Percentiles rank a stretch among this genome's conserved stretches.
phyloP scores from a whole-genome alignment of 2,797 vertebrate species.

The Anguilla pacifica region DNA sequence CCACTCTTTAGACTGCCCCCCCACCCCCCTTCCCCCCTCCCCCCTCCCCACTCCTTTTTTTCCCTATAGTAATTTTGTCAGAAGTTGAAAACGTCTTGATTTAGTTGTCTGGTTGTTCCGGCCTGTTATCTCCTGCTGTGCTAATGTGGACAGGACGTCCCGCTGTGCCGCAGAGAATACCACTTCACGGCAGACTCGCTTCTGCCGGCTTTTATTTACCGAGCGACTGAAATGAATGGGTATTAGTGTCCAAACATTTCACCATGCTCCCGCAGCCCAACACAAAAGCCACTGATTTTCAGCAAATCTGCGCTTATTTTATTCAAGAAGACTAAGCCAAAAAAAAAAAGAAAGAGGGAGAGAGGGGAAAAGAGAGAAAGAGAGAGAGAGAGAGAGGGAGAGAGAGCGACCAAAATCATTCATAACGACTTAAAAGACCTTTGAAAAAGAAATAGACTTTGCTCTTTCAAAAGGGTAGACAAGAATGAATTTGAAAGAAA shows the following conservation, averaged over 20 bases:
- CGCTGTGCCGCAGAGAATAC: conserved; percentile 99
- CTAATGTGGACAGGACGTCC: conserved; percentile 89
- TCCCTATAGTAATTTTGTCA: conserved; percentile 95
- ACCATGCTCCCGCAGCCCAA: conserved; percentile 98
- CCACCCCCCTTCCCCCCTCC: conserved; percentile 28
- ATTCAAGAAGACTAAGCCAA: conserved; percentile 89
- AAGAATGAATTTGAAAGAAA: conserved; percentile 42
- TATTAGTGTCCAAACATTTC: conserved; percentile 99
- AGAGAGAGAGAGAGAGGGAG: conserved; percentile 63
- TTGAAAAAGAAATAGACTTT: conserved; percentile 64
- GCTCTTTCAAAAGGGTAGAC: conserved; percentile 63
- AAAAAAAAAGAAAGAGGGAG: conserved; percentile 54
- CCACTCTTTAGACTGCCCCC: conserved; percentile 53
- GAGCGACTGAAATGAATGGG: conserved; percentile 99
- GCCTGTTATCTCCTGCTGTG: conserved; percentile 88
- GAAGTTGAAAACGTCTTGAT: conserved; percentile 99
- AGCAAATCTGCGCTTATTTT: conserved; percentile 99
- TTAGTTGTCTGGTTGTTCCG: conserved; percentile 99
- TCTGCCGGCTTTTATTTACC: conserved; percentile 99
- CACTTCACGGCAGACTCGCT: conserved; percentile 98
- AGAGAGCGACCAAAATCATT: conserved; percentile 67
- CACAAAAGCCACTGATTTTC: conserved; percentile 99
- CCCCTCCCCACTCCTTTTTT: conserved; percentile 54
- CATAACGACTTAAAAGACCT: conserved; percentile 83
- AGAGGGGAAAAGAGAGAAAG: conserved; percentile 61